These are phyloP conservation scores for Galeopterus variegatus DNA, from an alignment of 2,113 vertebrate genomes.

Conservation along the genomic window DNA sequence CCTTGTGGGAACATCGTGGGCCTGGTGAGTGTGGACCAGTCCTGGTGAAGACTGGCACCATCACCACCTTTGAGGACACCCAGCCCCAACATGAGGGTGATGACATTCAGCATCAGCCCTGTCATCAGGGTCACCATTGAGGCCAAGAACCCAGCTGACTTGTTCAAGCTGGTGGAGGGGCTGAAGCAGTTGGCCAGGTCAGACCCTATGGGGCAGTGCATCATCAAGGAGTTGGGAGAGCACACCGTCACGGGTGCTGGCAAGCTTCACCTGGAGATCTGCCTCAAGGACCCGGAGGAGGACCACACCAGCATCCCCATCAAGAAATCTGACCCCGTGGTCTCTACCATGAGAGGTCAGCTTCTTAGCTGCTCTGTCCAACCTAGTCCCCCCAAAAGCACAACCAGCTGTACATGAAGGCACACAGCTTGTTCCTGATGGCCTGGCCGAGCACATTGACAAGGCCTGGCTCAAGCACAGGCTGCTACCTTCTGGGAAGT, in stretches of 20 bases:
- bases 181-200: slow-evolving; percentile 97
- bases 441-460: slow-evolving; percentile 96
- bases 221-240: slow-evolving; percentile 98
- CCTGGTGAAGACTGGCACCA: slow-evolving; percentile 97
- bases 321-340: slow-evolving; percentile 98
- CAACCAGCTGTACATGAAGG: slow-evolving; percentile 98
- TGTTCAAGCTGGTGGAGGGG: slow-evolving; percentile 98
- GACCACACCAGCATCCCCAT: slow-evolving; percentile 98
- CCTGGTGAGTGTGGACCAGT: slow-evolving; percentile 97
- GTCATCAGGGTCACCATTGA: slow-evolving; percentile 97
- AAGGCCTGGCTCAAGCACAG: slow-evolving; percentile 95
- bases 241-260: slow-evolving; percentile 97
- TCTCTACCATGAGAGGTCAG: slow-evolving; percentile 98
- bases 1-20: slow-evolving; percentile 98
- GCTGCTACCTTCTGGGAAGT: slow-evolving; percentile 96
- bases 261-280: slow-evolving; percentile 98
- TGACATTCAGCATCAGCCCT: slow-evolving; percentile 99
- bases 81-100: slow-evolving; percentile 96
- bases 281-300: slow-evolving; percentile 97
- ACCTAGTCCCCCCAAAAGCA: slow-evolving; percentile 99
- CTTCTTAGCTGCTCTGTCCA: slow-evolving; percentile 91
- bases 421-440: slow-evolving; percentile 92
- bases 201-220: slow-evolving; percentile 99
- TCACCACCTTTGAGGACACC: slow-evolving; percentile 96
- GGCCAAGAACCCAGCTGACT: slow-evolving; percentile 95